Base-by-base conservation (phyloP, 23 tunicate genomes). In the Trididemnum nubilum region DNA sequence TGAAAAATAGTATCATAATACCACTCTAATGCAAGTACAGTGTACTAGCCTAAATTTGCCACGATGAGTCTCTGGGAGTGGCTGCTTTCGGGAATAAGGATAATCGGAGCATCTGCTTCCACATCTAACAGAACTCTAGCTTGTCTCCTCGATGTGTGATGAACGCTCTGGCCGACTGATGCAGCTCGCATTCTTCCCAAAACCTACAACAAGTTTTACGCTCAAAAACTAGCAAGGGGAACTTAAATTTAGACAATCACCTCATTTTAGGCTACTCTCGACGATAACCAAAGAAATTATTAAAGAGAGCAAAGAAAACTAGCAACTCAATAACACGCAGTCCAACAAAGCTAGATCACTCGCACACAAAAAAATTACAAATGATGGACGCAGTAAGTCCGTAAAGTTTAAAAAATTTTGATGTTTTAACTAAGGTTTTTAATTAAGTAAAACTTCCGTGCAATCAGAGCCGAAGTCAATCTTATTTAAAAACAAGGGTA, bases 21-120 rank as follows among this genome's bases (percentile, higher is more conserved):
- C n/a, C n/a, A n/a, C n/a, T n/a, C n/a, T n/a, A n/a, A n/a, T n/a
- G n/a, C n/a, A n/a, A n/a, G n/a, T n/a, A n/a, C n/a, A n/a, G n/a
- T n/a, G n/a, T n/a, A n/a, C n/a, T n/a, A n/a, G 85, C 98, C 99
- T 2, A 95, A 75, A 50, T 95, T 94, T 51, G 95, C 99, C 54
- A 95, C 88, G 30, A 95, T 28, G 21, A 95, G 71, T 65, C 89
- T 59, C 29, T 85, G 81, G 1, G 96, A 77, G 44, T 95, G 92
- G 50, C 89, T 77, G 80, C 91, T 83, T 65, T 95, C 99, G 15
- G 99, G 99, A 18, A 95, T 82, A 5, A 95, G 86, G 50, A 95
- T 70, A 33, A 90, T 86, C 1, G 99, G 86, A 35, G 91, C 81
- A 30, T 72, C 90, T 9, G 97, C 86, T 76, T 92, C 81, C 21